phyloP scores from a whole-genome alignment of 2,888 invertebrate genomes.

The Helicoverpa assulta region DNA sequence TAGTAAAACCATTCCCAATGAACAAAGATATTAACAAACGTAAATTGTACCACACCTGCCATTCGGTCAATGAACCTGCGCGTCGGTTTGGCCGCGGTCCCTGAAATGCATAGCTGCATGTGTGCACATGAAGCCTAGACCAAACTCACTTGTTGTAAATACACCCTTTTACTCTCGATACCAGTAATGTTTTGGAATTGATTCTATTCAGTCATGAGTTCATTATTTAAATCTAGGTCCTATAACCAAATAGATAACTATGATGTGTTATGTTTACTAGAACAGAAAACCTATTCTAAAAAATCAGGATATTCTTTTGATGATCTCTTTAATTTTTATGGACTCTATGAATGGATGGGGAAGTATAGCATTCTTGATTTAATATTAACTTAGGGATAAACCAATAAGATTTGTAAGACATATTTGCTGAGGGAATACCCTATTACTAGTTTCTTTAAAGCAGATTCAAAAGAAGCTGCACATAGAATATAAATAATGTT shows the following conservation, averaged over 20 bases:
- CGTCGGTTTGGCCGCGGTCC: not conserved
- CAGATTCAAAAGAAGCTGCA: not conserved
- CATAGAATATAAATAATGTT: conserved; percentile 33
- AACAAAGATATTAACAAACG: not conserved
- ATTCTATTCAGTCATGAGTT: not conserved
- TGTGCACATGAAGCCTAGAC: not conserved
- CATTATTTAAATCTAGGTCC: not conserved
- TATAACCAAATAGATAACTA: not conserved
- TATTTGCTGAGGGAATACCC: conserved; percentile 7
- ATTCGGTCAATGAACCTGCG: not conserved
- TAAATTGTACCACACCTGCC: conserved; percentile 1
- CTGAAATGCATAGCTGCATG: not conserved
- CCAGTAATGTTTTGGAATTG: not conserved
- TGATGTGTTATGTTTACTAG: not conserved
- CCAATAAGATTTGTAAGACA: not conserved
- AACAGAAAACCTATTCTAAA: not conserved
- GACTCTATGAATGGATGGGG: no score
- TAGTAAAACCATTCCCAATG: not conserved
- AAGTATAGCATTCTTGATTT: not conserved
- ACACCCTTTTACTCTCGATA: not conserved
- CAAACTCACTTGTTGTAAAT: not conserved
- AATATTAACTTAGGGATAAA: conserved; percentile 2
- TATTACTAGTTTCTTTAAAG: not conserved
- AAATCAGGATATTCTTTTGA: not conserved
- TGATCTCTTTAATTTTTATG: not conserved